Evolutionary conservation across 2,113 vertebrate species (phyloP), one percentile per base, ranked within the genome.

Genomic region (Indri indri): DNA sequence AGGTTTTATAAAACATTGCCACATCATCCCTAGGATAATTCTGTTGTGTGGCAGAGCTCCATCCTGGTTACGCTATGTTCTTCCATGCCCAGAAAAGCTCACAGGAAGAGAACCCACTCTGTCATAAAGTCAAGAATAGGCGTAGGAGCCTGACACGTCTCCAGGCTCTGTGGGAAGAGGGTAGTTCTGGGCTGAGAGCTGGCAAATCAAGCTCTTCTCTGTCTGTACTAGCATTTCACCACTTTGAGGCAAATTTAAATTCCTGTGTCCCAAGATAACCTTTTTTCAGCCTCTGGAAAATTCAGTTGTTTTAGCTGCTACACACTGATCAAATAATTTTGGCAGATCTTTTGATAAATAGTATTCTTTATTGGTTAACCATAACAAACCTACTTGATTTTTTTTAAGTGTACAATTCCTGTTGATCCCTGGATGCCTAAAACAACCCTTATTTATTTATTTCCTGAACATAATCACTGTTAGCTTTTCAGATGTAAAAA

Each of bases 201-300:
- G 61, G 93, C 68, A 95, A 93, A 93, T 90, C 63, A 94, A 95
- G 83, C 74, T 88, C 71, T 81, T 94, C 76, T 90, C 84, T 95
- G 54, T 94, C 76, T 85, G 34, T 81, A 81, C 68, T 80, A 65
- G 45, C 59, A 95, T 91, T 93, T 95, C 84, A 93, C 70, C 82
- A 86, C 82, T 91, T 57, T 74, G 59, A 95, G 90, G 76, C 37
- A 85, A 87, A 96, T 95, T 95, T 84, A 95, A 93, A 97, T 97
- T 79, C 66, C 71, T 18, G 20, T 92, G 70, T 96, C 87, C 95
- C 82, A 88, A 94, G 82, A 93, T 95, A 96, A 97, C 45, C 89
- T 88, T 77, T 76, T 93, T 70, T 45, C 73, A 86, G 82, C 47
- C 50, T 88, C 54, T 92, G 89, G 45, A 93, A 97, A 95, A 91